phyloP scores from a whole-genome alignment of 2,888 invertebrate genomes.

The Eurytoma adleriae region DNA sequence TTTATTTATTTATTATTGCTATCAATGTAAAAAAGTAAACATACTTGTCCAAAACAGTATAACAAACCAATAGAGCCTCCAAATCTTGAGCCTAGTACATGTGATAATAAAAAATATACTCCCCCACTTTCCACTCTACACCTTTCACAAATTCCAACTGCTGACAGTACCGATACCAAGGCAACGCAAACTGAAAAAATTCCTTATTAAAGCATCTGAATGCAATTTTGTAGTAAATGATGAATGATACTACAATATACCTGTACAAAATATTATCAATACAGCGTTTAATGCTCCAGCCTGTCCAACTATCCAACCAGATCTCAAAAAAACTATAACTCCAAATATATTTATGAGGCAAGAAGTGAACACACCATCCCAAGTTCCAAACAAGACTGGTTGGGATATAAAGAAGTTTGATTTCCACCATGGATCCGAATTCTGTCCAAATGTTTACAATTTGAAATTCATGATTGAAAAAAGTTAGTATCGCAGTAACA shows the following conservation, averaged over 20 bases:
- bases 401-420: slow-evolving; percentile 97
- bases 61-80: slow-evolving; percentile 95
- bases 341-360: slow-evolving; percentile 98
- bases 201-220: slow-evolving; percentile 2
- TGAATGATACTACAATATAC: slow-evolving; percentile 72
- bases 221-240: slow-evolving; percentile 24
- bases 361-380: slow-evolving; percentile 99
- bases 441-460: slow-evolving; percentile 76
- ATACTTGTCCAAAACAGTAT: slow-evolving; percentile 97
- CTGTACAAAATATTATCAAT: slow-evolving; percentile 88
- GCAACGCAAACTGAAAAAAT: slow-evolving; percentile 86
- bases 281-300: slow-evolving; percentile 90
- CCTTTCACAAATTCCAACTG: slow-evolving; percentile 96
- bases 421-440: slow-evolving; percentile 95
- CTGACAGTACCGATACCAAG: slow-evolving; percentile 93
- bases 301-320: slow-evolving; percentile 98
- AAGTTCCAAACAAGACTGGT: slow-evolving; percentile 96
- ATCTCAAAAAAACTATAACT: slow-evolving; percentile 96
- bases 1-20: slow-evolving; percentile 15
- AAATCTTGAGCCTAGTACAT: slow-evolving; percentile 94
- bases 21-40: slow-evolving; percentile 3
- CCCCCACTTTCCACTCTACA: slow-evolving; percentile 98
- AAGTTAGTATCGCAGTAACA: background rate
- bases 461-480: background rate
- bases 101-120: slow-evolving; percentile 95